Conservation (phyloP, 1,140 invertebrate species). For the Trichonephila clavata region DNA sequence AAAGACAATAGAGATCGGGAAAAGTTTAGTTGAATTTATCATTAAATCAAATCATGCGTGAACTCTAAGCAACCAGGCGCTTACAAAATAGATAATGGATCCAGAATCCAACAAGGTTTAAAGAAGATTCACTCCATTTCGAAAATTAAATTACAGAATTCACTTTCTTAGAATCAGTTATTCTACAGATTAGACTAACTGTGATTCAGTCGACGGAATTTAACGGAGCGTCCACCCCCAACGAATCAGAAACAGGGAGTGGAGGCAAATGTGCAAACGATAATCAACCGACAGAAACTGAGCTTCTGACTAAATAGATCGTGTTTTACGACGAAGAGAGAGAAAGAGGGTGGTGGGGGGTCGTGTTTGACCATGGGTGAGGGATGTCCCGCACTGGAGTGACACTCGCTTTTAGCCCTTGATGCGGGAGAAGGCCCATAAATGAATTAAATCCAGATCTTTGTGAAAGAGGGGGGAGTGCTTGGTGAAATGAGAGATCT, state of each 20-base stretch:
- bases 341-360: not conserved
- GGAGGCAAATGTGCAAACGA: not conserved
- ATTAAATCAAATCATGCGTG: too few relatives aligned
- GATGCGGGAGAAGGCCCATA: not conserved
- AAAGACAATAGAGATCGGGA: too few relatives aligned
- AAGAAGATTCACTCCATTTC: not conserved
- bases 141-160: not conserved
- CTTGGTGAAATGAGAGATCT: not conserved
- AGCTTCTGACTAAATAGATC: constrained; percentile 30
- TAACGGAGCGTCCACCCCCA: not conserved
- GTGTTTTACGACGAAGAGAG: not conserved
- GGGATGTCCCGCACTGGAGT: not conserved
- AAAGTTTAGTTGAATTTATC: too few relatives aligned
- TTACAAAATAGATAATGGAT: too few relatives aligned
- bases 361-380: constrained; percentile 4
- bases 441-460: constrained; percentile 6
- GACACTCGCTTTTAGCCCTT: not conserved
- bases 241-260: not conserved
- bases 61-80: too few relatives aligned
- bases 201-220: not conserved
- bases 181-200: not conserved
- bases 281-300: constrained; percentile 11
- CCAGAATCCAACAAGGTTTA: not conserved
- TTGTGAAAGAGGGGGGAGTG: not conserved
- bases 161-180: constrained; percentile 1